Percentiles rank a stretch among this genome's conserved stretches.
Conservation (phyloP, 2,797 vertebrate species). For the Coilia nasus region DNA sequence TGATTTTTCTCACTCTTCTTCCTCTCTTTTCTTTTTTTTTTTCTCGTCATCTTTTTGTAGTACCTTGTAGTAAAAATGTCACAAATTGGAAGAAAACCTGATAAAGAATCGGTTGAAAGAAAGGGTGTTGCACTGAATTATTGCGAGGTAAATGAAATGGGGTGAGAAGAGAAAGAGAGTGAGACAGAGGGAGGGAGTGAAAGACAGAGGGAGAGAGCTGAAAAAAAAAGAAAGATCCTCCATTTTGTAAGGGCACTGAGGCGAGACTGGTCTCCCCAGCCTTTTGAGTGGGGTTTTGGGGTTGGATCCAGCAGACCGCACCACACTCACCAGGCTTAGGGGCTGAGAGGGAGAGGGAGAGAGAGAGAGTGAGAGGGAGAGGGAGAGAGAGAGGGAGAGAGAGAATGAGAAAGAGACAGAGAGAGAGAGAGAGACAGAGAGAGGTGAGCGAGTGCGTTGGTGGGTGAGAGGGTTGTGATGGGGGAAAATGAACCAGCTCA, state of each 20-base stretch:
- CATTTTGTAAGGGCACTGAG: constrained; percentile 40
- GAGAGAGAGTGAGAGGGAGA: not conserved
- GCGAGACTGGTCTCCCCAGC: not conserved
- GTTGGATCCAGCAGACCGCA: constrained; percentile 23
- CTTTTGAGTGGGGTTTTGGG: constrained; percentile 27
- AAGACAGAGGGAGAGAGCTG: not conserved
- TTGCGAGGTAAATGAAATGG: constrained; percentile 33
- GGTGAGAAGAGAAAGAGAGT: not conserved
- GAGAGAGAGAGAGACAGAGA: no score
- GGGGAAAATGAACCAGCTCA: not conserved
- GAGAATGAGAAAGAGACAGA: no score
- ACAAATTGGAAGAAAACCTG: constrained; percentile 48
- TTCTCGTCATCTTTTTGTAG: constrained; percentile 7
- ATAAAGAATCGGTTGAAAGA: constrained; percentile 39
- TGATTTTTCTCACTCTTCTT: constrained; percentile 46
- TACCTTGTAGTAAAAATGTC: constrained; percentile 49
- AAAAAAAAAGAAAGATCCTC: constrained; percentile 25
- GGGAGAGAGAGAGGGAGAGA: not conserved
- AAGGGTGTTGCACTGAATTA: constrained; percentile 39
- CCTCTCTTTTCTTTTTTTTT: constrained; percentile 38
- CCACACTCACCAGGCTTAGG: constrained; percentile 13
- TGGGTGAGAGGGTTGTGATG: no score
- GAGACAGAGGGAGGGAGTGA: not conserved
- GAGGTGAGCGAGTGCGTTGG: no score
- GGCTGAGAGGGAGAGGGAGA: constrained; percentile 24